A percentile compares a stretch with the other conserved stretches of the same genome.
These are phyloP conservation scores for Bhutanitis thaidina DNA, from an alignment of 2,888 invertebrate genomes.

Conservation along the genomic window DNA sequence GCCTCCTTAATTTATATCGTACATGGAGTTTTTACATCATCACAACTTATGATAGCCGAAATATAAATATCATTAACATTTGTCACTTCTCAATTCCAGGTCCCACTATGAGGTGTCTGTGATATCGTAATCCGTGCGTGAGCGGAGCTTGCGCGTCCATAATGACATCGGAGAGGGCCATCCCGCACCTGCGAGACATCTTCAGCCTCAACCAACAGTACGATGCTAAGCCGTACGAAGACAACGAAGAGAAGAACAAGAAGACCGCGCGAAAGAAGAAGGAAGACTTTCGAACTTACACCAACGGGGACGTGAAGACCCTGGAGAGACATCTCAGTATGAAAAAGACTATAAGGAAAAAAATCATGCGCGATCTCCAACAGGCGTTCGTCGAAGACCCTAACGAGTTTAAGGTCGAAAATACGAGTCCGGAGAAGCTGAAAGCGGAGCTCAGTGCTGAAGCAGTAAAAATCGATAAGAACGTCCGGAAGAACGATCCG, in stretches of 20 bases:
- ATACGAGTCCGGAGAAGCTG: conserved; percentile 83
- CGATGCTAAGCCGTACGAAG: conserved; percentile 66
- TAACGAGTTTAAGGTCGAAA: conserved; percentile 85
- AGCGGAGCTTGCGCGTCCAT: conserved; percentile 43
- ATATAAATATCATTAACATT: conserved; percentile 13
- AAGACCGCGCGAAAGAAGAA: conserved; percentile 81
- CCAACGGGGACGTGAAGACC: conserved; percentile 85
- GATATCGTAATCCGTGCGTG: conserved; percentile 43
- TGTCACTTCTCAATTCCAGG: conserved; percentile 54
- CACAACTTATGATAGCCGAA: too few relatives aligned
- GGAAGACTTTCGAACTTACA: conserved; percentile 84
- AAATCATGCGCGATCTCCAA: conserved; percentile 90
- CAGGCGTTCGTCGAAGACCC: conserved; percentile 87
- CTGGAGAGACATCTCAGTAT: conserved; percentile 90
- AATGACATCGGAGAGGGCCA: conserved; percentile 86
- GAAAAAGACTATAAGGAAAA: conserved; percentile 92
- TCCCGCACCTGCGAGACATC: conserved; percentile 88
- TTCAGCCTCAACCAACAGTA: conserved; percentile 82
- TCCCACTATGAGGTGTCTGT: conserved; percentile 66
- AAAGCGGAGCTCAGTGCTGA: conserved; percentile 84
- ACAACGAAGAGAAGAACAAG: conserved; percentile 76
- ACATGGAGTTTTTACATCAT: too few relatives aligned
- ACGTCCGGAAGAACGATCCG: conserved; percentile 76
- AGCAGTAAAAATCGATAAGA: conserved; percentile 82
- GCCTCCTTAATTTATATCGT: too few relatives aligned